Evolutionary conservation across 2,797 vertebrate species (phyloP).

Genomic region (Gymnoscopelus microlampas): DNA sequence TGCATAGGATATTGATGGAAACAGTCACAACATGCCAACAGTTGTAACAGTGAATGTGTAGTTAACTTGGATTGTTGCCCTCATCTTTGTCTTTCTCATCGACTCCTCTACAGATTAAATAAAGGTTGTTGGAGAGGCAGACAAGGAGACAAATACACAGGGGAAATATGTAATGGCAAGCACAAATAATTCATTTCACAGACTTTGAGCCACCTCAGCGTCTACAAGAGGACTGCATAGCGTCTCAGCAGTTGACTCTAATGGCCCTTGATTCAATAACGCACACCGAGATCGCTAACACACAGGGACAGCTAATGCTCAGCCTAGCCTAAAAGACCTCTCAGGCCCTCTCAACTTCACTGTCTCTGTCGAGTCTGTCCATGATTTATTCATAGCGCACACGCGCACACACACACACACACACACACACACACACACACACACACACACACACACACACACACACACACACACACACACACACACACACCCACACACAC

Average conservation of each 20-base stretch:
- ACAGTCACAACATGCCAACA: slow-evolving; percentile 11
- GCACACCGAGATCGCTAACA: slow-evolving; percentile 40
- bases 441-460: not conserved
- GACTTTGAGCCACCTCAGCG: slow-evolving; percentile 20
- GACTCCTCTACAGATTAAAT: slow-evolving; percentile 1
- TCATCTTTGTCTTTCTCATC: not conserved
- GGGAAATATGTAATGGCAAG: slow-evolving; percentile 9
- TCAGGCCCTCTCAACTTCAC: slow-evolving; percentile 19
- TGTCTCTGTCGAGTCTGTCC: not conserved
- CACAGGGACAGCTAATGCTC: slow-evolving; percentile 44
- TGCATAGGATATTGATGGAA: not conserved
- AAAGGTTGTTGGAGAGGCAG: not conserved
- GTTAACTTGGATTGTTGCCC: not conserved
- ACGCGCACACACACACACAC: not conserved
- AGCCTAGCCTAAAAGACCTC: slow-evolving; percentile 18
- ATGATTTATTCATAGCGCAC: slow-evolving; percentile 32
- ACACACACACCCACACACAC: not conserved
- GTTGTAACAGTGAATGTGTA: not conserved
- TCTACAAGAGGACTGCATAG: slow-evolving; percentile 8
- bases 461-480: slow-evolving; percentile 1
- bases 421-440: not conserved
- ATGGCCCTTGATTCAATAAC: slow-evolving; percentile 57
- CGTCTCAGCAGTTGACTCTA: slow-evolving; percentile 34
- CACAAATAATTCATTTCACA: slow-evolving; percentile 35
- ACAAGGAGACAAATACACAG: slow-evolving; percentile 7